A percentile compares a stretch with the other conserved stretches of the same genome.
Conservation (phyloP, 1,140 invertebrate genomes). For the Ceratina japonica region DNA sequence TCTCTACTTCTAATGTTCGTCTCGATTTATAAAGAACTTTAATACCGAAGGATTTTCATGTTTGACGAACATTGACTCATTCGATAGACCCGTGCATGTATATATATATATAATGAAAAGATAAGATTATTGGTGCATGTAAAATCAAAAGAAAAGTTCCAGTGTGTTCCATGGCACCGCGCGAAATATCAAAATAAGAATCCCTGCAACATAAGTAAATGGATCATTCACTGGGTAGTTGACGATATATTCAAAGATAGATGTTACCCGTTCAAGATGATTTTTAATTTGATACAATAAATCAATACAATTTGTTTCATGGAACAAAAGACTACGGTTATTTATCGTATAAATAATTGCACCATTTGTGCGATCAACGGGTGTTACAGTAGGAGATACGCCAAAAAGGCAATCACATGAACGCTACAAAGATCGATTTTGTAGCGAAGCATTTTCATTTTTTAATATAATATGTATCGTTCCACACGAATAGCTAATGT, state of each 20-base stretch:
- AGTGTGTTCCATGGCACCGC: background rate
- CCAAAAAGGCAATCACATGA: conserved; percentile 39
- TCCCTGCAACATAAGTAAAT: conserved; percentile 4
- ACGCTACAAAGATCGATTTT: conserved; percentile 54
- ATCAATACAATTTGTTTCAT: conserved; percentile 52
- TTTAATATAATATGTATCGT: conserved; percentile 45
- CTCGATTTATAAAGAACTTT: background rate
- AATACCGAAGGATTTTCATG: background rate
- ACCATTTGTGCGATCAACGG: conserved; percentile 46
- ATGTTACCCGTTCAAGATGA: conserved; percentile 33
- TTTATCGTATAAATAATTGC: conserved; percentile 53
- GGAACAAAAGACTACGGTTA: conserved; percentile 46
- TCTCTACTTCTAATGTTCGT: background rate
- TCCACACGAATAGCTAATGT: conserved; percentile 63
- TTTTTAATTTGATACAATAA: conserved; percentile 43
- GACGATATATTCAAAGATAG: conserved; percentile 12
- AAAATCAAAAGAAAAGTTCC: conserved; percentile 7
- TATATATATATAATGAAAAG: no score
- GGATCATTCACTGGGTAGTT: conserved; percentile 7
- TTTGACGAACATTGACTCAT: no score
- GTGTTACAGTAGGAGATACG: conserved; percentile 41
- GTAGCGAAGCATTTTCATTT: conserved; percentile 59
- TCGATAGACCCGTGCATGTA: background rate
- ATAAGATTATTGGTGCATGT: no score
- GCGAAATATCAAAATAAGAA: background rate